Percentiles rank a stretch among this genome's conserved stretches.
Evolutionary conservation across 2,888 invertebrate genomes (phyloP).

Genomic region (Holacanthella duospinosa): DNA sequence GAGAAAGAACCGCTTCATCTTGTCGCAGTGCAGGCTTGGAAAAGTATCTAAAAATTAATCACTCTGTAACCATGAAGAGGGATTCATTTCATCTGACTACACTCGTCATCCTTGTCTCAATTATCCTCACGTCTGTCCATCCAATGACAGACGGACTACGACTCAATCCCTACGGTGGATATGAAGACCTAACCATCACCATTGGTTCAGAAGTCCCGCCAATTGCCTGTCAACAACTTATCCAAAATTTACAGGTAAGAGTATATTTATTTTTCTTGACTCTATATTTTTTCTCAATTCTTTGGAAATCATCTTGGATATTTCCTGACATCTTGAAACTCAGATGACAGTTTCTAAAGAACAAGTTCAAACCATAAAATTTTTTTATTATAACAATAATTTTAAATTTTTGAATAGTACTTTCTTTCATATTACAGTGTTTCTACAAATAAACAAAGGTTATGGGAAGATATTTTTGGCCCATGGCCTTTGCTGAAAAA

Average conservation of each 20-base stretch:
- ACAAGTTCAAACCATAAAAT: too few species aligned
- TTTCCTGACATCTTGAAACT: neutral
- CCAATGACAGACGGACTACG: neutral
- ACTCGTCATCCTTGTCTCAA: neutral
- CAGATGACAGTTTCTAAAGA: neutral
- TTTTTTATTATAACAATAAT: too few species aligned
- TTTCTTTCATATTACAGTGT: too few species aligned
- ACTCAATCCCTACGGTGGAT: slow-evolving; percentile 29
- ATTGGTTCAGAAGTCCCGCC: slow-evolving; percentile 29
- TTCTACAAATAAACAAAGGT: neutral
- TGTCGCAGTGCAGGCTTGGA: neutral
- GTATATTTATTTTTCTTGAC: neutral
- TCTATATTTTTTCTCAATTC: neutral
- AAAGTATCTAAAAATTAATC: neutral
- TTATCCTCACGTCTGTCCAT: neutral
- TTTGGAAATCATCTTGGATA: neutral
- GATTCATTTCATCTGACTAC: neutral
- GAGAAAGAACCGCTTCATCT: too few species aligned
- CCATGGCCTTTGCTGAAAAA: too few species aligned
- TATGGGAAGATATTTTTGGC: neutral
- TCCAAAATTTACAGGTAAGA: slow-evolving; percentile 30
- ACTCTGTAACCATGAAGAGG: neutral
- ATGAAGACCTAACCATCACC: slow-evolving; percentile 29
- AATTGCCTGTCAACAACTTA: slow-evolving; percentile 31
- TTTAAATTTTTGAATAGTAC: too few species aligned